Base-by-base conservation (phyloP, 2,797 vertebrate genomes). In the Setipinna tenuifilis region DNA sequence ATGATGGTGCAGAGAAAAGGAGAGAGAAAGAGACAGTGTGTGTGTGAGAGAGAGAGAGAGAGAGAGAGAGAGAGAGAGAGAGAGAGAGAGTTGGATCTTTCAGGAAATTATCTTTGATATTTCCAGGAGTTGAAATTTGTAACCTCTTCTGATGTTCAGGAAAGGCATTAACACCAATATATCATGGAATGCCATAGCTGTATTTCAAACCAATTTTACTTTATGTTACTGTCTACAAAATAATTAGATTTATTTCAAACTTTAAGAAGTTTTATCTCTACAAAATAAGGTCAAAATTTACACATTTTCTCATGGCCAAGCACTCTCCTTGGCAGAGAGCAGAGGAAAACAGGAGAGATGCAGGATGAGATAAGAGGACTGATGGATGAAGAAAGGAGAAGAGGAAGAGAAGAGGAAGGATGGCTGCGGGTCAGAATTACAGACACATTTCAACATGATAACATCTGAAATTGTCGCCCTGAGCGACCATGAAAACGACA, bases 1-100 rank as follows among this genome's bases (percentile, higher is more conserved):
- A 84, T 88, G 82, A 86, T 86, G 82, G 85, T 83, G 82, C 59
- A 65, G 82, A 82, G 91, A 92, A 92, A 91, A 86, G 87, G 89
- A 91, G 86, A 88, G 87, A 54, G 28, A 85, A 82, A 65, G 58
- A 54, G 11, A 31, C 2, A 65, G 58, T 88, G 87, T 89, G 90
- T 10, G 80, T 87, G 85, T 88, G 41, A 54, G 62, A 86, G 83
- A 83, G 75, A 87, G 71, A 81, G 85, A 83, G 58, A 44, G 57
- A 87, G 84, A 48, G 50, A 82, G 89, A 85, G 86, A 81, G 12
- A 58, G 28, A 58, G 83, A 25, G 83, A 87, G 85, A 85, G 46
- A 87, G 84, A 41, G 50, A 82, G 89, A 84, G 87, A 80, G 12
- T 90, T 31, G 35, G 87, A 82, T 89, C 92, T 41, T 41, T 41